Evolutionary conservation across 2,888 invertebrate species (phyloP).

Genomic region (Pheosia gnoma): DNA sequence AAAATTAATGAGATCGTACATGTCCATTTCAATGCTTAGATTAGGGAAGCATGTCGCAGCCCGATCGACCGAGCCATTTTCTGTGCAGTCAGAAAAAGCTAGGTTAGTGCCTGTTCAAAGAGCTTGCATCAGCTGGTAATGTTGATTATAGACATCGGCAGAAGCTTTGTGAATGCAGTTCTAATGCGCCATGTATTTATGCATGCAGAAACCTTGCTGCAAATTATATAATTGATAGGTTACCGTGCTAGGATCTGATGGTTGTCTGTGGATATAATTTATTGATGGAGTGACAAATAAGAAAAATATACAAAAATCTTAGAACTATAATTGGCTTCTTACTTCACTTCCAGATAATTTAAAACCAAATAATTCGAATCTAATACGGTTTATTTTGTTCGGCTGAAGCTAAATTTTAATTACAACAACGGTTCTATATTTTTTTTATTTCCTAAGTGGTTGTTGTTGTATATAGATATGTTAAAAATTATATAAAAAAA

Average conservation of each 20-base stretch:
- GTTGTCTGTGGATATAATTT: background rate
- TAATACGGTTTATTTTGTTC: too few relatives aligned
- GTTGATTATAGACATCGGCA: slow-evolving; percentile 71
- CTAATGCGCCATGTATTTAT: slow-evolving; percentile 58
- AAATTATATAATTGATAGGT: slow-evolving; percentile 33
- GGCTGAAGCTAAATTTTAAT: too few relatives aligned
- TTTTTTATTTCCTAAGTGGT: too few relatives aligned
- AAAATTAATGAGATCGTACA: slow-evolving; percentile 21
- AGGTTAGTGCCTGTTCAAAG: slow-evolving; percentile 65
- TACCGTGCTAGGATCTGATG: background rate
- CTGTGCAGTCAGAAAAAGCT: slow-evolving; percentile 55
- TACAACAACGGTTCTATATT: too few relatives aligned
- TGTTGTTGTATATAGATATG: too few relatives aligned
- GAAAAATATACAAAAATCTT: too few relatives aligned
- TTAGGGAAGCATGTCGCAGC: slow-evolving; percentile 34
- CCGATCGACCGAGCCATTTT: slow-evolving; percentile 50
- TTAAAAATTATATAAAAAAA: too few relatives aligned
- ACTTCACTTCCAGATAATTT: too few relatives aligned
- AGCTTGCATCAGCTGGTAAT: slow-evolving; percentile 65
- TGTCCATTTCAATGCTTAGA: slow-evolving; percentile 20
- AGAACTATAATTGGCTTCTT: too few relatives aligned
- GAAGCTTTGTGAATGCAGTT: slow-evolving; percentile 56
- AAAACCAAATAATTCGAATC: too few relatives aligned
- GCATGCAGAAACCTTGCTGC: slow-evolving; percentile 48
- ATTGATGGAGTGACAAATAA: too few relatives aligned